phyloP scores from a whole-genome alignment of 2,797 vertebrate genomes.

The Argya squamiceps region DNA sequence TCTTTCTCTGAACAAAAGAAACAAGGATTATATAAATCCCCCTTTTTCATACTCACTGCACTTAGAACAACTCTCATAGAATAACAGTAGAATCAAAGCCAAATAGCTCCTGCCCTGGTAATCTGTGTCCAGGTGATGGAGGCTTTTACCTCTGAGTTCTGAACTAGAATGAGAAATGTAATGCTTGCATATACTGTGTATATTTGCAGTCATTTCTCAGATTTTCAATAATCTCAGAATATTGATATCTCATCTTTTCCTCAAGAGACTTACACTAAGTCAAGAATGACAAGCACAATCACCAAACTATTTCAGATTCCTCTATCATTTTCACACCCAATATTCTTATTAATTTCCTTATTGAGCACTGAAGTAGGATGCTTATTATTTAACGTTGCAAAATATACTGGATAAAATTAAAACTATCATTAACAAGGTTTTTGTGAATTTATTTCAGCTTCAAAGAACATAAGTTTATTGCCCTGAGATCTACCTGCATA shows the following conservation, averaged over 20 bases:
- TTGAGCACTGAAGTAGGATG: not conserved
- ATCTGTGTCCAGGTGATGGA: constrained; percentile 29
- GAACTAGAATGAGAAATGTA: constrained; percentile 41
- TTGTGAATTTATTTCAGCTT: not conserved
- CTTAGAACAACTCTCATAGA: not conserved
- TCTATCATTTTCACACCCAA: not conserved
- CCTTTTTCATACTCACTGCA: not conserved
- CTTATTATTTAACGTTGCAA: not conserved
- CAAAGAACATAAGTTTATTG: not conserved
- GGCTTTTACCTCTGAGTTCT: constrained; percentile 20
- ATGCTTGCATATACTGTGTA: not conserved
- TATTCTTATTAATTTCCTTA: constrained; percentile 28
- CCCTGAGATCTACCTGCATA: not conserved
- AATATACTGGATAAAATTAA: not conserved
- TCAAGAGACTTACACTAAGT: not conserved
- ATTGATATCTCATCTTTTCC: not conserved
- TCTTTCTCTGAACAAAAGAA: not conserved
- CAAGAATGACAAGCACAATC: constrained; percentile 37
- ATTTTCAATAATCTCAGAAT: not conserved
- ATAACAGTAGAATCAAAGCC: constrained; percentile 39
- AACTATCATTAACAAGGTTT: not conserved
- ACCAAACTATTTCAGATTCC: not conserved
- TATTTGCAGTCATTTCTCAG: constrained; percentile 28
- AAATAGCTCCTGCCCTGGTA: not conserved
- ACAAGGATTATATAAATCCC: not conserved